Base-by-base conservation (phyloP, 2,888 invertebrate species). In the Metellina segmentata region DNA sequence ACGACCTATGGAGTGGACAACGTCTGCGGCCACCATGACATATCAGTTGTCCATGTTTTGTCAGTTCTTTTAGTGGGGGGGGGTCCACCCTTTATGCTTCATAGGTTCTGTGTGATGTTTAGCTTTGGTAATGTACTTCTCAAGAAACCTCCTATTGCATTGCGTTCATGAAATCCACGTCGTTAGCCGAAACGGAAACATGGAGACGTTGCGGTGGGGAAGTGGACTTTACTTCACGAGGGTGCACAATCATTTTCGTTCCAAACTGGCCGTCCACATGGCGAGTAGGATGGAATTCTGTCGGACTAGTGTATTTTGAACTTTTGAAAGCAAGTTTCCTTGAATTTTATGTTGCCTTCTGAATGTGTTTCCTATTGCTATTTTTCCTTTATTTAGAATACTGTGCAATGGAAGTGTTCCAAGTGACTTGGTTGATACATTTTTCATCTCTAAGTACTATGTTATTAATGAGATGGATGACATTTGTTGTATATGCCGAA, bases 211-310 rank as follows among this genome's bases (percentile, higher is more conserved):
- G 7, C 7, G 34, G 70, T 70, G 20, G 69, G 81, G 72, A 77
- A 90, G 49, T 61, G 89, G 20, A 90, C 72, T 74, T 61, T 85
- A 81, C 69, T 85, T 81, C 69, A 75, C 74, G 72, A 82, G 82
- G 91, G 91, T 91, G 91, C 91, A 91, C 91, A 91, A 91, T 91
- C 91, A 91, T 72, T 78, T 89, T 89, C 71, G 69, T 91, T 91
- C 52, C 77, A 77, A 91, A 61, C 82, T 91, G 83, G 87, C 91
- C 91, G 91, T 91, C 91, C 91, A 82, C 71, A 74, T 19, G 83
- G 78, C 81, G 75, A 87, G 61, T 51, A 48, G 79, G 51, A 34
- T n/a, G 72, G 49, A 16, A 34, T 77, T 85, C 51, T 9, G 51
- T 19, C 19, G 9, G 16, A 81, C 20, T 61, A 20, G 11, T 34